These are phyloP conservation scores for Macrotrachela quadricornifera DNA, from an alignment of 1,140 invertebrate species.

Conservation along the genomic window DNA sequence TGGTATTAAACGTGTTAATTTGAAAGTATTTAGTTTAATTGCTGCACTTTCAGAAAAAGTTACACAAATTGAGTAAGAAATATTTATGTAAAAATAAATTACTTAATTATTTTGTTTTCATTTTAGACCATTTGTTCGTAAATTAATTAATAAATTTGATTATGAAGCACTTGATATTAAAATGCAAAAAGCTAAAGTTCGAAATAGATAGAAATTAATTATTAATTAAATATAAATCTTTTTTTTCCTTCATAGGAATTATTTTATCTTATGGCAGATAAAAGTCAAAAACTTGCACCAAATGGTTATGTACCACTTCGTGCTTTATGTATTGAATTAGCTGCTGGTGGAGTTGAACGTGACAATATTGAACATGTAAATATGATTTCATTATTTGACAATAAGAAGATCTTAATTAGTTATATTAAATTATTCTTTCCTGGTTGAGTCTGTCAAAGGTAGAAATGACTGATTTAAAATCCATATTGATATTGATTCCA, in stretches of 20 bases:
- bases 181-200: constrained; percentile 26
- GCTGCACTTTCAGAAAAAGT: constrained; percentile 28
- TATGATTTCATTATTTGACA: too few species aligned
- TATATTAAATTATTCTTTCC: too few species aligned
- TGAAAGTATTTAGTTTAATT: constrained; percentile 19
- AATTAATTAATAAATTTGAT: constrained; percentile 24
- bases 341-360: too few species aligned
- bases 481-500: too few species aligned
- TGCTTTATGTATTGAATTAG: background rate
- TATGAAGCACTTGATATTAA: constrained; percentile 25
- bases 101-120: background rate
- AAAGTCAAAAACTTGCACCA: background rate
- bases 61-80: constrained; percentile 24
- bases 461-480: too few species aligned
- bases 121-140: constrained; percentile 22
- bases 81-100: background rate
- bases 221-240: background rate
- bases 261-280: constrained; percentile 19
- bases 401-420: too few species aligned
- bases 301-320: too few species aligned
- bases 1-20: constrained; percentile 19
- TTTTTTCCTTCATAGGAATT: constrained; percentile 16
- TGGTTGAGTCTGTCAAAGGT: too few species aligned
- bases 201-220: background rate
- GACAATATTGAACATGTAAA: too few species aligned